Conservation (phyloP, 2,888 invertebrate genomes). For the Melitaea athalia region DNA sequence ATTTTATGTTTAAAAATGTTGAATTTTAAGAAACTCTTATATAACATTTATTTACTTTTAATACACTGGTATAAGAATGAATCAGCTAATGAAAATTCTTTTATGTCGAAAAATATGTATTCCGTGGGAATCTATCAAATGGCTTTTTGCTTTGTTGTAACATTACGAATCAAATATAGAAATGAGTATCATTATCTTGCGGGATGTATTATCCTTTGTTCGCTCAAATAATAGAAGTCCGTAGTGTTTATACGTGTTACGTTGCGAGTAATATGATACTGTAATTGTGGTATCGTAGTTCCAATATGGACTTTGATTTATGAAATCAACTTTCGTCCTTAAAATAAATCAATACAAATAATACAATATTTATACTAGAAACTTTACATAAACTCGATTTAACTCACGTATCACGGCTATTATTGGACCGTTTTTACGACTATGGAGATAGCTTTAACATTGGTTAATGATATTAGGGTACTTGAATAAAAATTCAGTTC, state of each 20-base stretch:
- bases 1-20: no score
- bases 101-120: neutral
- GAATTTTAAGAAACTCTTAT: no score
- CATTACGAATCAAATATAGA: slow-evolving; percentile 15
- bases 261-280: neutral
- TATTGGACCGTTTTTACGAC: no score
- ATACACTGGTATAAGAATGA: neutral
- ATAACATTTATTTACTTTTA: neutral
- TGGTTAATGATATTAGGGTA: no score
- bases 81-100: neutral
- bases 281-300: neutral
- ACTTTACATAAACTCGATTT: no score
- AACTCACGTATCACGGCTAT: no score
- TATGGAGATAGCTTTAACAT: no score
- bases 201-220: slow-evolving; percentile 23
- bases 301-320: no score
- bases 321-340: no score
- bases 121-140: slow-evolving; percentile 9
- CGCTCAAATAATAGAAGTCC: slow-evolving; percentile 1
- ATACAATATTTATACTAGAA: no score
- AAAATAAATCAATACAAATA: no score
- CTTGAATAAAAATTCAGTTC: no score
- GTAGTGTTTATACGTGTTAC: neutral
- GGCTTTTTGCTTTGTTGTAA: slow-evolving; percentile 16
- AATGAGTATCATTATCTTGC: slow-evolving; percentile 17